Evolutionary conservation across 2,797 vertebrate species (phyloP), one percentile per base, ranked within the genome.

Genomic region (Lithobates sylvaticus): DNA sequence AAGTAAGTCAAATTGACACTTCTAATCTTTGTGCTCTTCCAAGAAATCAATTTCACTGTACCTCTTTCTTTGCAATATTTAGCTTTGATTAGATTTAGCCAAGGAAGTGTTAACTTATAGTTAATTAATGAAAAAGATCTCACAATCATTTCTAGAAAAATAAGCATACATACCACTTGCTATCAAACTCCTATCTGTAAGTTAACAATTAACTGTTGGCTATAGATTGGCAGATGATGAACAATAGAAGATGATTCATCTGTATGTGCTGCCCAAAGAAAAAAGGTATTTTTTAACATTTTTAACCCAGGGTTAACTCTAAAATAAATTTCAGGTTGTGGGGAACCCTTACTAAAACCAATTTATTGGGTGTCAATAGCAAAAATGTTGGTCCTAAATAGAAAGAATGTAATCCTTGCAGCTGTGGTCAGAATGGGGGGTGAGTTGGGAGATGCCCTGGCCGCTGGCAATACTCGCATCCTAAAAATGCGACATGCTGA

Each of bases 121-220:
- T 93, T 95, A 94, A 94, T 93, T 76, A 89, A 92, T 89, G 90
- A 61, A 5, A 23, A 61, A n/a, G 21, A 93, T 29, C 81, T 91
- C 88, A 91, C 90, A 91, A 93, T 90, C 89, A 92, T 93, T 91
- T 86, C 88, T 88, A 89, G 85, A 90, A 90, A 88, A 83, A 90
- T 88, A 85, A 90, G 90, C 73, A 84, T 77, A 69, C 23, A 79
- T 68, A 23, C 64, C 26, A 12, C 16, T 42, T 9, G 61, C 32
- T 44, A 23, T 44, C 34, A 65, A 32, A 44, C 61, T 16, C 23
- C n/a, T 65, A 42, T 78, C 58, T 39, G 21, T n/a, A 36, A 54
- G 26, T 76, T 50, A 50, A 54, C 18, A 23, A 5, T 32, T 50
- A 15, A 15, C 74, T 29, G 42, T 47, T 61, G 18, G 21, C 54